Conservation (phyloP, 2,888 invertebrate genomes). For the Alloplasta piceator region DNA sequence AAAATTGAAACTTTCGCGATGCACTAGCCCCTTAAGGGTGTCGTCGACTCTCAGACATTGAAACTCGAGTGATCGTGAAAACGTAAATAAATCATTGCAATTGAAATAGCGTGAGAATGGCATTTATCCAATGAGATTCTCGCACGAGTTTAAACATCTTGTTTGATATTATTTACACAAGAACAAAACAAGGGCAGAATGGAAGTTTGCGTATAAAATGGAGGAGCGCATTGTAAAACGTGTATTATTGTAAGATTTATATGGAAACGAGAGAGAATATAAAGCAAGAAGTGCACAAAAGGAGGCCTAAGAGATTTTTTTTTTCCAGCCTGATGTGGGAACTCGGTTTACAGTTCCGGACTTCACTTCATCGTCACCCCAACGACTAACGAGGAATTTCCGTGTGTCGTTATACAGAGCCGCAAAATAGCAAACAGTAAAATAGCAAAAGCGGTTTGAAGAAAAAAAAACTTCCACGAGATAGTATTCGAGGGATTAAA, state of each 20-base stretch:
- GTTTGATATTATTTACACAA: neutral
- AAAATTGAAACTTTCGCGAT: slow-evolving; percentile 32
- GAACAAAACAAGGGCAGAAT: too few relatives aligned
- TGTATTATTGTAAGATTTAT: slow-evolving; percentile 2
- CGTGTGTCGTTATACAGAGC: neutral
- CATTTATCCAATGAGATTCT: slow-evolving; percentile 35
- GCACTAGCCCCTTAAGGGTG: slow-evolving; percentile 46
- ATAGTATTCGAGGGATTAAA: neutral
- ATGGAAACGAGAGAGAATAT: slow-evolving; percentile 12
- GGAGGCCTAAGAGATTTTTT: neutral
- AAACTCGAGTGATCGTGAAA: slow-evolving; percentile 20
- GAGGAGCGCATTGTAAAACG: neutral
- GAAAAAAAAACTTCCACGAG: neutral
- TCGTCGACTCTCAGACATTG: slow-evolving; percentile 31
- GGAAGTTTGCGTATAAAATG: too few relatives aligned
- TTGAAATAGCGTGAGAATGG: neutral
- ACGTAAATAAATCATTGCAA: neutral
- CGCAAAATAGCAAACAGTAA: neutral
- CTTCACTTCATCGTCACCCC: slow-evolving; percentile 20
- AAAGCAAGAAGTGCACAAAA: slow-evolving; percentile 2
- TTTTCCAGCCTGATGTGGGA: slow-evolving; percentile 46
- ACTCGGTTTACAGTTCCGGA: slow-evolving; percentile 56
- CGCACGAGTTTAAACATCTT: slow-evolving; percentile 35
- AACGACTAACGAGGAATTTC: slow-evolving; percentile 41
- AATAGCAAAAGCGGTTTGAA: slow-evolving; percentile 1